Evolutionary conservation across 2,888 invertebrate genomes (phyloP).

Genomic region (Drosophila longiperda): DNA sequence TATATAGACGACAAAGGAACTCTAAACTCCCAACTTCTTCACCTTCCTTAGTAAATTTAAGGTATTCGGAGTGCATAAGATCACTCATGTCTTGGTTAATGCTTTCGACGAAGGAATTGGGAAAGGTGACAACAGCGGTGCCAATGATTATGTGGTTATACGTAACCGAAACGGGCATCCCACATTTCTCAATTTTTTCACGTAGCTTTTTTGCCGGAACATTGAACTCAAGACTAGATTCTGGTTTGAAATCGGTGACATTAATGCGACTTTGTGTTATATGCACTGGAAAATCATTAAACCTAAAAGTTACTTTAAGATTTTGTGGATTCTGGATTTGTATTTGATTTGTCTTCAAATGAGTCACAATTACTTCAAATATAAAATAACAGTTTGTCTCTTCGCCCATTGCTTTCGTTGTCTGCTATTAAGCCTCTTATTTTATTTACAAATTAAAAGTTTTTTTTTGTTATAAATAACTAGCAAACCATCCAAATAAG

Average conservation of each 20-base stretch:
- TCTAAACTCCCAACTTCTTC: conserved; percentile 60
- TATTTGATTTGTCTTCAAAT: conserved; percentile 42
- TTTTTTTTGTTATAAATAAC: background rate
- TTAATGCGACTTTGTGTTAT: conserved; percentile 78
- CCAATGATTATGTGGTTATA: conserved; percentile 55
- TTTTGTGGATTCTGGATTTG: conserved; percentile 42
- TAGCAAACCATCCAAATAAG: background rate
- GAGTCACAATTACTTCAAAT: conserved; percentile 71
- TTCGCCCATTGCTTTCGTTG: background rate
- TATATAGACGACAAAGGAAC: conserved; percentile 62
- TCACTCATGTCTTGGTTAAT: conserved; percentile 57
- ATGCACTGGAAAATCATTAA: conserved; percentile 47
- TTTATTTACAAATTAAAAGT: background rate
- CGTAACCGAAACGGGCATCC: conserved; percentile 66
- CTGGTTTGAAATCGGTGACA: conserved; percentile 73
- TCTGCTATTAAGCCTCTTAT: background rate
- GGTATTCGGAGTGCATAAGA: conserved; percentile 56
- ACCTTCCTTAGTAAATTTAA: conserved; percentile 32
- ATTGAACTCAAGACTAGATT: conserved; percentile 57
- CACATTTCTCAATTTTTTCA: conserved; percentile 45
- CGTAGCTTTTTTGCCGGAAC: conserved; percentile 51
- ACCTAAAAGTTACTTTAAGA: conserved; percentile 57
- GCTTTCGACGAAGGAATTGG: conserved; percentile 52
- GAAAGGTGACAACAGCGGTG: conserved; percentile 52
- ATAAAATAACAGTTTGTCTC: conserved; percentile 43